Conservation (phyloP, 2,113 vertebrate genomes). For the Vicugna pacos region DNA sequence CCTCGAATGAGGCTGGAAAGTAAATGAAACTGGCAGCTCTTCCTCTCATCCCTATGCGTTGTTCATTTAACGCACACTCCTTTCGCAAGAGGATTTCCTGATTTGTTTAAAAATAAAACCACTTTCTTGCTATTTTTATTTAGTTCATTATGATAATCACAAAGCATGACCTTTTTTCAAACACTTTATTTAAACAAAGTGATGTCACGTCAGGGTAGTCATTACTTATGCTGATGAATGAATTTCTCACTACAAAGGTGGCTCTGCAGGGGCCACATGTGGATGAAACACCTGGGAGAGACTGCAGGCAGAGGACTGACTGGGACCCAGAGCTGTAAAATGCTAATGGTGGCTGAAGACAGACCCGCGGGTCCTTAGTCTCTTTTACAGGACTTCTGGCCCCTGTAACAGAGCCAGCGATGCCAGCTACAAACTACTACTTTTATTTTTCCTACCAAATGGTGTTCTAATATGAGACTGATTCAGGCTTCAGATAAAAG, state of each 20-base stretch:
- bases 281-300: not conserved
- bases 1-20: not conserved
- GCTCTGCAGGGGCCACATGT: not conserved
- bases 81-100: conserved; percentile 25
- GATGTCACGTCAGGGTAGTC: conserved; percentile 41
- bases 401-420: not conserved
- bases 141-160: conserved; percentile 68
- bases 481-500: not conserved
- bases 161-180: conserved; percentile 46
- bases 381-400: not conserved
- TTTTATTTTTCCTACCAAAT: not conserved
- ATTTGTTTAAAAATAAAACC: conserved; percentile 58
- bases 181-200: conserved; percentile 60
- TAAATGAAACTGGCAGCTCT: not conserved
- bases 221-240: conserved; percentile 31
- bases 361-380: not conserved
- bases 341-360: not conserved
- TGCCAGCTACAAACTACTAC: not conserved
- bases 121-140: conserved; percentile 57
- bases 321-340: not conserved
- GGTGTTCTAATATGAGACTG: not conserved
- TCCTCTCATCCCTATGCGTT: not conserved
- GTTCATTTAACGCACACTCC: conserved; percentile 11
- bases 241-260: not conserved
- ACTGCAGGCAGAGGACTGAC: not conserved